These are phyloP conservation scores for Bimastos eiseni DNA, from an alignment of 2,888 invertebrate species.

Conservation along the genomic window DNA sequence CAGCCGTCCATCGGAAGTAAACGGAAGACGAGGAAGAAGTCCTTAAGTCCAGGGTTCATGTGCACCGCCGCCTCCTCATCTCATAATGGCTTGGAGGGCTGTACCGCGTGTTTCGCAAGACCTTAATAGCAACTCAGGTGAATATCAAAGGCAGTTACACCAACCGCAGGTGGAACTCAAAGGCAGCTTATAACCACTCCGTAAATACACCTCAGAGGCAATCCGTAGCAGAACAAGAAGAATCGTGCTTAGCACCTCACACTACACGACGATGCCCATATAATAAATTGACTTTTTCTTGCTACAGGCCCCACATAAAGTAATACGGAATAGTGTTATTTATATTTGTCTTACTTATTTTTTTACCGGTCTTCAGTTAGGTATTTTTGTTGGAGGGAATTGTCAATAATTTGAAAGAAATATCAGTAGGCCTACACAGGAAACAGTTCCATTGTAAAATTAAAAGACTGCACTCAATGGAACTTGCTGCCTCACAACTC, in stretches of 20 bases:
- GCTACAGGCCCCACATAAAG: not conserved
- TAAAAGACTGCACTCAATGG: too few species aligned
- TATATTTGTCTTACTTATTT: too few species aligned
- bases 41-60: not conserved
- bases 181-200: not conserved
- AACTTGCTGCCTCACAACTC: too few species aligned
- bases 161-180: not conserved
- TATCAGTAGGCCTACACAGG: too few species aligned
- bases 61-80: not conserved
- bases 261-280: not conserved
- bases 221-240: not conserved
- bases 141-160: not conserved
- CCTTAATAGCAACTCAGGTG: not conserved
- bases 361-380: too few species aligned
- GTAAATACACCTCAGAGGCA: not conserved
- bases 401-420: too few species aligned
- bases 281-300: slow-evolving; percentile 13
- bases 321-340: too few species aligned
- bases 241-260: not conserved
- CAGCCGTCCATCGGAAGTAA: slow-evolving; percentile 6
- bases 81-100: not conserved
- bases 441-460: too few species aligned
- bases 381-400: too few species aligned
- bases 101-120: not conserved
- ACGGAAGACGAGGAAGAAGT: not conserved